phyloP scores from a whole-genome alignment of 2,888 invertebrate genomes.

The Agrilus mali region DNA sequence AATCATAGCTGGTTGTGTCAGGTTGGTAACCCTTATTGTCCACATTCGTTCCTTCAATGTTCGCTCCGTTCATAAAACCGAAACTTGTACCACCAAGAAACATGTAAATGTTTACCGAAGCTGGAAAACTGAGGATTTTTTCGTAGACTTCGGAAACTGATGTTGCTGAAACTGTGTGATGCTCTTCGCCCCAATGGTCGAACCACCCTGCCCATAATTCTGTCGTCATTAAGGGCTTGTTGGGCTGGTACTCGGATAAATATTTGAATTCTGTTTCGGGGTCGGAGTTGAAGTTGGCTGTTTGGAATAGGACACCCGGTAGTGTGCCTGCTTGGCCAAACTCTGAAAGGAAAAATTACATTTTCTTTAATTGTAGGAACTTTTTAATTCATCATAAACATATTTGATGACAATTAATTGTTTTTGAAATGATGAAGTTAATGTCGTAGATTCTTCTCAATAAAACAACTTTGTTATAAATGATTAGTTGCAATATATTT shows the following conservation, averaged over 20 bases:
- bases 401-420: too few relatives aligned
- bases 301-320: slow-evolving; percentile 23
- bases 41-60: slow-evolving; percentile 11
- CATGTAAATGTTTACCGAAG: slow-evolving; percentile 80
- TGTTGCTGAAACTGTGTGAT: slow-evolving; percentile 15
- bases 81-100: slow-evolving; percentile 85
- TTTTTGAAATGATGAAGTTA: too few relatives aligned
- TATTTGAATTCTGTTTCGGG: slow-evolving; percentile 31
- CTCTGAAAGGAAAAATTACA: too few relatives aligned
- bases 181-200: slow-evolving; percentile 37
- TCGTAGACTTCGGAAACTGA: slow-evolving; percentile 19
- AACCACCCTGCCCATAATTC: slow-evolving; percentile 50
- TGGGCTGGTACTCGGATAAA: slow-evolving; percentile 32
- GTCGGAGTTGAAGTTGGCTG: slow-evolving; percentile 38
- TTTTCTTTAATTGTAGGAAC: too few relatives aligned
- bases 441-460: too few relatives aligned
- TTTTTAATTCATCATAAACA: too few relatives aligned
- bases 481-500: too few relatives aligned
- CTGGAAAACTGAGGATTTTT: slow-evolving; percentile 24
- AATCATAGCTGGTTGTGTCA: slow-evolving; percentile 33
- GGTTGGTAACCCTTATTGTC: slow-evolving; percentile 24
- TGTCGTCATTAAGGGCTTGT: slow-evolving; percentile 40
- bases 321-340: neutral
- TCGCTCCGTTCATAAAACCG: slow-evolving; percentile 44
- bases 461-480: too few relatives aligned